Base-by-base conservation (phyloP, 2,113 vertebrate species). In the Aphyosemion australe region DNA sequence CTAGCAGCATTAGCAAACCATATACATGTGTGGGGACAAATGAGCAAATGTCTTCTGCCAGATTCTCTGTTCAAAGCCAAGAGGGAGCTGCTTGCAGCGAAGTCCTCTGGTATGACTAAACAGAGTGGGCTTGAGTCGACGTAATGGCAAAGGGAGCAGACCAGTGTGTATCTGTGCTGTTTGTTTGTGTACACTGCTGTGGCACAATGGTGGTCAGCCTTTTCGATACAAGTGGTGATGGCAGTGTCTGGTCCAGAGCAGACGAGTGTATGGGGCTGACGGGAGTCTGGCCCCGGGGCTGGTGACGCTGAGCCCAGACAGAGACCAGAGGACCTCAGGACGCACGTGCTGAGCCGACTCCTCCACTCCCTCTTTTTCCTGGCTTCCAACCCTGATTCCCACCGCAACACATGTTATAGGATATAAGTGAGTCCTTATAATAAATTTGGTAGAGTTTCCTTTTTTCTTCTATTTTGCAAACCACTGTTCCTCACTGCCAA, bases 361-460 rank as follows among this genome's bases (percentile, higher is more conserved):
- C 84, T 85, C 76, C 82, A 57, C 83, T 84, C 73, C 87, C 76
- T 61, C 72, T 75, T 91, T 92, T 92, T 92, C 90, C 91, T 92
- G 90, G 90, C 92, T 60, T 64, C 72, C 66, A 65, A 69, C 74
- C 55, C 79, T 52, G 32, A 49, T 65, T 80, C 80, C 69, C 65
- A 92, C 91, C 90, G 72, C 91, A 92, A 91, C 91, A 93, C 87
- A 92, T 92, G 91, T 91, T 91, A 90, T 83, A 91, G 90, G 87
- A 91, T 88, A 90, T 86, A 92, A 92, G 88, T 84, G 80, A 90
- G 89, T 90, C 90, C 85, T 92, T 91, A 87, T 91, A 92, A 91
- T 93, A 91, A 84, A 88, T 87, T 88, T 88, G 72, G 82, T 86
- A 79, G 73, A 82, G 85, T 91, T 87, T 86, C 72, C 86, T 76